Base-by-base conservation (phyloP, 2,888 invertebrate species). In the Chrysotoxum bicinctum region DNA sequence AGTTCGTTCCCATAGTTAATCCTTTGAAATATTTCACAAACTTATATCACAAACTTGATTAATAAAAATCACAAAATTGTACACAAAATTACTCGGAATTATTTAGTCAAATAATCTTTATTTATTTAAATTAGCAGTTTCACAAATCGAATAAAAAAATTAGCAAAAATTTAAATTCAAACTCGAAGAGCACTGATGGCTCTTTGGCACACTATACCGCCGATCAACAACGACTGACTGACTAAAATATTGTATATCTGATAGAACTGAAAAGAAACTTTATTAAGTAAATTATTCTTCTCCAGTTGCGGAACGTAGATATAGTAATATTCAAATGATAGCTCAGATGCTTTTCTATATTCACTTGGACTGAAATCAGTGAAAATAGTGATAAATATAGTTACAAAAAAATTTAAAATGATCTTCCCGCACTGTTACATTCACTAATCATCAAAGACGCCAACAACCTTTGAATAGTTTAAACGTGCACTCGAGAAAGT, bases 1-100 rank as follows among this genome's bases (percentile, higher is more conserved):
- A 91, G 78, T 88, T 86, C 72, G 76, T 76, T 48, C 75, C 75
- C 84, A 85, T 85, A n/a, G 45, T 66, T 40, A 30, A 5, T 16
- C 19, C 21, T 56, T 30, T 23, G 23, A 26, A 14, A 23, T 68
- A 56, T 30, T 35, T 12, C 1, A 30, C 45, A 23, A 45, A 78
- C 40, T 60, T 35, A 70, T 80, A 66, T 66, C 80, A 79, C 74
- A 78, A 37, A 83, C 40, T 62, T 66, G 73, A 68, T n/a, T n/a
- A 37, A 73, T 62, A 68, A 74, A 74, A 58, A 62, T 37, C 16
- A 72, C 45, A 30, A n/a, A 56, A 14, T 9, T 30, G 21, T 19
- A 26, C 12, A 48, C 45, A 58, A 43, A 26, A 45, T 32, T 30
- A 6, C 14, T 68, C 26, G 23, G 16, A 26, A 40, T 58, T 4